A percentile compares a stretch with the other conserved stretches of the same genome.
Evolutionary conservation across 2,113 vertebrate genomes (phyloP).

Genomic region (Sinosuthora webbiana): DNA sequence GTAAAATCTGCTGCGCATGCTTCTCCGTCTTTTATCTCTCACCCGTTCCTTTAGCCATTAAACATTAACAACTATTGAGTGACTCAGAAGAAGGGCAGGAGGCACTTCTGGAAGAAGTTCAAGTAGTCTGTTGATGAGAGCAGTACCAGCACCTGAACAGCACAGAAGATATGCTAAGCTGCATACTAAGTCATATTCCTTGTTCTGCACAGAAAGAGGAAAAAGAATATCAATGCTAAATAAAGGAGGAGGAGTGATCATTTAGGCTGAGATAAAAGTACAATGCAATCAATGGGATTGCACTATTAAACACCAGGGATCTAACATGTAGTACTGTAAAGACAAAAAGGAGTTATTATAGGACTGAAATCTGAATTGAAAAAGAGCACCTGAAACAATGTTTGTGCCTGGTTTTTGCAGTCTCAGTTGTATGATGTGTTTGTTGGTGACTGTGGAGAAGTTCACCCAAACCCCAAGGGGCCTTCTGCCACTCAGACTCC

Average conservation of each 20-base stretch:
- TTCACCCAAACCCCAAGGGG: background rate
- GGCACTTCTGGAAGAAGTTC: slow-evolving; percentile 31
- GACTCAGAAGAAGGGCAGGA: slow-evolving; percentile 23
- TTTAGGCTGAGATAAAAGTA: background rate
- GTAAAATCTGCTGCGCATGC: background rate
- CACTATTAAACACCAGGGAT: background rate
- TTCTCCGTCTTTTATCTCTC: slow-evolving; percentile 15
- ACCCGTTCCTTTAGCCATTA: background rate
- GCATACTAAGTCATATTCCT: background rate
- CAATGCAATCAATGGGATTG: background rate
- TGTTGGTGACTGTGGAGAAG: background rate
- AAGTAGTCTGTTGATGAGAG: slow-evolving; percentile 18
- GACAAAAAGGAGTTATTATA: background rate
- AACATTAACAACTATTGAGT: slow-evolving; percentile 52
- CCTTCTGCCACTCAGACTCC: background rate
- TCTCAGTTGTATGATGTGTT: background rate
- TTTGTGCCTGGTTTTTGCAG: background rate
- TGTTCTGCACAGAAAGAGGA: background rate
- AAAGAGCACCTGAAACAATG: background rate
- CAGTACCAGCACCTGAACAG: background rate
- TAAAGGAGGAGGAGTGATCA: background rate
- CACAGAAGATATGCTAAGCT: background rate
- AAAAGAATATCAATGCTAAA: background rate
- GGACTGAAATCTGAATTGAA: background rate
- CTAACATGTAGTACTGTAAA: background rate